Base-by-base conservation (phyloP, 2,888 invertebrate genomes). In the Argyresthia goedartella region DNA sequence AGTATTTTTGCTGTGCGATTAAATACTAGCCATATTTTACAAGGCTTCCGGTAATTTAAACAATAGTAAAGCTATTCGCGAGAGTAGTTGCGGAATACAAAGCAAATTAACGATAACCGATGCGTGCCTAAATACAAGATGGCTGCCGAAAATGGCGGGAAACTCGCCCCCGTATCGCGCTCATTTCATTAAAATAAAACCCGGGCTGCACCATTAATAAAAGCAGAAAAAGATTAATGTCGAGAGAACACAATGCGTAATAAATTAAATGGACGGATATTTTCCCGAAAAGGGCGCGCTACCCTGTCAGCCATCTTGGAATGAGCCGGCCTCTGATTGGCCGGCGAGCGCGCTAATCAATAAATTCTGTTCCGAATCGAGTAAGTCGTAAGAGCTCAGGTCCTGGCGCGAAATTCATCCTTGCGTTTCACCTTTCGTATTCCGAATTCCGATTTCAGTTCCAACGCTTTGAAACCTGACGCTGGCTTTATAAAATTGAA, bases 181-280 rank as follows among this genome's bases (percentile, higher is more conserved):
- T 48, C 48, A 48, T 81, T 82, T 85, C 82, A 84, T 85, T 85
- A 85, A 82, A 85, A 84, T 82, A 82, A 84, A 84, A 81, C 78
- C 25, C 25, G 72, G 67, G 63, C 57, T 57, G 57, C 56, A 75
- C 79, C 82, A 84, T 84, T 86, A 84, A 86, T 84, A 84, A 81
- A 79, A 71, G 76, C 66, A 73, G 49, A 49, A 78, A 79, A 85
- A 86, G 85, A 85, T 86, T 84, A 86, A 86, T 86, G 85, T 81
- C 75, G 64, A 67, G 58, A 48, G 58, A 65, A 69, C 69, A 85
- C 85, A 85, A 85, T 79, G 75, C 73, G 75, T 86, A 81, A 86
- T 86, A 85, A 85, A 86, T 86, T 86, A 82, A 69, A 65, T 58
- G 61, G 74, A 71, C 69, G 69, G 73, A 68, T 79, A 76, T 78